Conservation (phyloP, 1,140 invertebrate genomes). For the Nephila pilipes region DNA sequence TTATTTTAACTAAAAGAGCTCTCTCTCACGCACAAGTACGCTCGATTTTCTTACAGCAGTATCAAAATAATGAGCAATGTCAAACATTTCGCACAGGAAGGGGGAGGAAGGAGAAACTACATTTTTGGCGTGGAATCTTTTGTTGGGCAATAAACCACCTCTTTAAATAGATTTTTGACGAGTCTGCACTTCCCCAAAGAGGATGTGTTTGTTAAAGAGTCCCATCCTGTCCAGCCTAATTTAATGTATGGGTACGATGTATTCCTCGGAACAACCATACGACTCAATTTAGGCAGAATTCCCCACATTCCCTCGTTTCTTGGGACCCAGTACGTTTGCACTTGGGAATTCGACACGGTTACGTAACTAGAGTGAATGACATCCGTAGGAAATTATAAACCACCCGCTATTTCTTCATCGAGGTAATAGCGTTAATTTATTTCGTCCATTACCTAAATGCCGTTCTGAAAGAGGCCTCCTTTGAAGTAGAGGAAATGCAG, state of each 20-base stretch:
- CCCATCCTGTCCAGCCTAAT: slow-evolving; percentile 20
- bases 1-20: no score
- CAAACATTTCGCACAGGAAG: no score
- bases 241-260: neutral
- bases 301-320: neutral
- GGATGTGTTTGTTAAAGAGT: slow-evolving; percentile 24
- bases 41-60: no score
- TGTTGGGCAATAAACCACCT: no score
- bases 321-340: neutral
- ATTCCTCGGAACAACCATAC: neutral
- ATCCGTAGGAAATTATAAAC: neutral
- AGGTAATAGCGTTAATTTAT: neutral
- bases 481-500: neutral
- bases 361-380: neutral
- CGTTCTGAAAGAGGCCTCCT: neutral
- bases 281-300: neutral
- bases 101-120: no score
- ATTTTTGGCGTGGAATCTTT: no score
- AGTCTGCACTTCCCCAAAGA: neutral
- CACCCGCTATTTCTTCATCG: neutral
- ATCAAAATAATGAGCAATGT: no score
- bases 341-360: neutral
- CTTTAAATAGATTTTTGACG: neutral
- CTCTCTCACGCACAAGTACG: no score
- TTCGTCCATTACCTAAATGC: neutral